phyloP scores from a whole-genome alignment of 2,888 invertebrate genomes.

The Amphiduros pacificus region DNA sequence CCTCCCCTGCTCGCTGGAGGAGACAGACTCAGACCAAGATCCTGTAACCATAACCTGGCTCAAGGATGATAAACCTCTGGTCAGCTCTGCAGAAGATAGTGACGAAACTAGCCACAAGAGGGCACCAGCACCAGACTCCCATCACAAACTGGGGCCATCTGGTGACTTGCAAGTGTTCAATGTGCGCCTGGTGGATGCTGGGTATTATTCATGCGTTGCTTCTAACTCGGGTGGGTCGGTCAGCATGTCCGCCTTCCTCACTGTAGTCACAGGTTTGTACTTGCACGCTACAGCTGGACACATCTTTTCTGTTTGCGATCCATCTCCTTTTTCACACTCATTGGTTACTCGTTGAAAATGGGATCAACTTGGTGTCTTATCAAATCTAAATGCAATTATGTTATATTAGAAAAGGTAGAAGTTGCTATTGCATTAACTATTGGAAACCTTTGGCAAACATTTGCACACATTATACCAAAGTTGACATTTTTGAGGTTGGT shows the following conservation, averaged over 20 bases:
- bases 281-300: too few species aligned
- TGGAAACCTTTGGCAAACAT: too few species aligned
- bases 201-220: slow-evolving; percentile 29
- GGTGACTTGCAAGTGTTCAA: slow-evolving; percentile 30
- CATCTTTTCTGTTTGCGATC: too few species aligned
- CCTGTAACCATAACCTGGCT: slow-evolving; percentile 10
- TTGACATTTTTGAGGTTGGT: too few species aligned
- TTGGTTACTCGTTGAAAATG: too few species aligned
- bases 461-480: too few species aligned
- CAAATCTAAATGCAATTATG: too few species aligned
- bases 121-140: background rate
- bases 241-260: slow-evolving; percentile 1
- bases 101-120: background rate
- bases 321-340: too few species aligned
- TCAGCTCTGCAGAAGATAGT: background rate
- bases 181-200: slow-evolving; percentile 22
- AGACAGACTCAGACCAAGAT: background rate
- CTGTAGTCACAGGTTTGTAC: slow-evolving; percentile 17
- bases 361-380: too few species aligned
- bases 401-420: too few species aligned
- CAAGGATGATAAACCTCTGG: slow-evolving; percentile 14
- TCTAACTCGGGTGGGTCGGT: slow-evolving; percentile 14
- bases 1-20: slow-evolving; percentile 11
- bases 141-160: slow-evolving; percentile 24
- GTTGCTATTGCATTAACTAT: too few species aligned